Conservation (phyloP, 2,888 invertebrate species). For the Acrobasis repandana region DNA sequence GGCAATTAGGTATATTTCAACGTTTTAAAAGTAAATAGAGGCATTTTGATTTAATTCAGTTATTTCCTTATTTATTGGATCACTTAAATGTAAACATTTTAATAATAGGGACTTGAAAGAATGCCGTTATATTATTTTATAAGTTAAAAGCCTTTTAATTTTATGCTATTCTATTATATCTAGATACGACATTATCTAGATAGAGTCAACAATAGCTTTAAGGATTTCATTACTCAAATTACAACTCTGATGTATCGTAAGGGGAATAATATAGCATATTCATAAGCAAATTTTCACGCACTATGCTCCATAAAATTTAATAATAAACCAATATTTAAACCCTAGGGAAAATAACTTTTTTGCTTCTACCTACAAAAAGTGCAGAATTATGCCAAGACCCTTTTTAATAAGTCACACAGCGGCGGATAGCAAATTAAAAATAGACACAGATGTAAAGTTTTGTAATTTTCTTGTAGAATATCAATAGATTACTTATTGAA, state of each 20-base stretch:
- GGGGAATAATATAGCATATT: background rate
- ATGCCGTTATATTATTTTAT: too few relatives aligned
- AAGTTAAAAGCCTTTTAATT: too few relatives aligned
- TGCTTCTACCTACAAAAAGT: conserved; percentile 5
- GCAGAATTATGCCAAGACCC: conserved; percentile 2
- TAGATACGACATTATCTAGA: too few relatives aligned
- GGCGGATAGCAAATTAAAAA: background rate
- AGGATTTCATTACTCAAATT: background rate
- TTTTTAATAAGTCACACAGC: conserved; percentile 20
- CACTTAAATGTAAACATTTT: too few relatives aligned
- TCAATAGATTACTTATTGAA: background rate
- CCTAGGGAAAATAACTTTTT: conserved; percentile 15
- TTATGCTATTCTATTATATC: too few relatives aligned
- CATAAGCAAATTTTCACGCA: background rate
- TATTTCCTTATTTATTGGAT: too few relatives aligned
- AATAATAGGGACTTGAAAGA: too few relatives aligned
- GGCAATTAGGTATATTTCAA: background rate
- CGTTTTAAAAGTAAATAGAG: background rate
- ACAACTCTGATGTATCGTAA: background rate
- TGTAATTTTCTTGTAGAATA: too few relatives aligned
- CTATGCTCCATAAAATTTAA: conserved; percentile 4
- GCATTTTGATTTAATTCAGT: background rate
- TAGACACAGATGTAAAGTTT: background rate
- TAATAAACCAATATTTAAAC: conserved; percentile 17
- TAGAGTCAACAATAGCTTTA: background rate